Percentiles rank a stretch among this genome's conserved stretches.
Conservation (phyloP, 2,113 vertebrate species). For the Columbina picui region DNA sequence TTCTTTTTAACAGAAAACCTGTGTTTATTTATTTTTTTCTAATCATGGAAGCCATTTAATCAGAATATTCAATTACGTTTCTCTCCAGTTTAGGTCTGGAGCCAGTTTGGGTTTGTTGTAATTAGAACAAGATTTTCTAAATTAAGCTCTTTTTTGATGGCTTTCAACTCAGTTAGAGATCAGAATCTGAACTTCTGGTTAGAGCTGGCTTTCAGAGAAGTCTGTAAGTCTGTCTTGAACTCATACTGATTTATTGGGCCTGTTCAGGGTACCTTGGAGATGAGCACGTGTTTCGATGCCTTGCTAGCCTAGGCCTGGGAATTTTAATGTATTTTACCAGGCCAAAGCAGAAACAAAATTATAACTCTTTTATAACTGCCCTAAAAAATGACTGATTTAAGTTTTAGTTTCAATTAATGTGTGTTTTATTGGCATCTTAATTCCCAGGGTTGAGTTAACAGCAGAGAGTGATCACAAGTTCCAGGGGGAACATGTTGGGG, state of each 20-base stretch:
- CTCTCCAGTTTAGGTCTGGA: background rate
- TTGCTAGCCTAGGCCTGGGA: background rate
- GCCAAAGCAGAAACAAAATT: background rate
- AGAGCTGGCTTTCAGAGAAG: background rate
- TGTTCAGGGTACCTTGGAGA: background rate
- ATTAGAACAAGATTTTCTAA: conserved; percentile 26
- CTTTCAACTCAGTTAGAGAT: background rate
- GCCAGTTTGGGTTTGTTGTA: conserved; percentile 2
- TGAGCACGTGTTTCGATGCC: background rate
- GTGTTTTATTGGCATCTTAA: background rate
- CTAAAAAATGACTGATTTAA: background rate
- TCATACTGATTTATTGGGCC: background rate
- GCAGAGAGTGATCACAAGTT: background rate
- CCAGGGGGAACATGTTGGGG: background rate
- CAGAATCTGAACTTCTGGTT: background rate
- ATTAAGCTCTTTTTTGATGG: background rate
- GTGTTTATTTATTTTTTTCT: background rate
- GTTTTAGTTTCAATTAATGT: background rate
- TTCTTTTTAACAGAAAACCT: background rate
- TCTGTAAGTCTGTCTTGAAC: background rate
- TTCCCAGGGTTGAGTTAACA: background rate
- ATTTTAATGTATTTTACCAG: background rate
- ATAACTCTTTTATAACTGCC: background rate
- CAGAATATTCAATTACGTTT: conserved; percentile 10
- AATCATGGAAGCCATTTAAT: background rate